phyloP scores from a whole-genome alignment of 2,113 vertebrate species.

The Sus scrofa region T2T-Sscrofa CM000822.6:15335001-15335500 shows the following conservation, averaged over 20 bases:
- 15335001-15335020: background rate
- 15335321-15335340: background rate
- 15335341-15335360: background rate
- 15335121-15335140: background rate
- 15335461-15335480: background rate
- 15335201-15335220: too few species aligned
- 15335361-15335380: constrained; percentile 34
- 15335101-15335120: background rate
- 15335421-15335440: background rate
- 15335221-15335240: too few species aligned
- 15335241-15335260: too few species aligned
- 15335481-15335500: background rate
- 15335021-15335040: background rate
- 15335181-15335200: too few species aligned
- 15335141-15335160: too few species aligned
- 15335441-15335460: background rate
- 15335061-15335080: background rate
- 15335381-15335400: background rate
- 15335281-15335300: too few species aligned
- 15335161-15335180: too few species aligned
- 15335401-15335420: background rate
- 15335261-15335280: too few species aligned
- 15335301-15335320: background rate
- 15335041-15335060: background rate
- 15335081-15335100: background rate